phyloP scores from a whole-genome alignment of 2,888 invertebrate genomes.

The Drosophila peninsularis region DNA sequence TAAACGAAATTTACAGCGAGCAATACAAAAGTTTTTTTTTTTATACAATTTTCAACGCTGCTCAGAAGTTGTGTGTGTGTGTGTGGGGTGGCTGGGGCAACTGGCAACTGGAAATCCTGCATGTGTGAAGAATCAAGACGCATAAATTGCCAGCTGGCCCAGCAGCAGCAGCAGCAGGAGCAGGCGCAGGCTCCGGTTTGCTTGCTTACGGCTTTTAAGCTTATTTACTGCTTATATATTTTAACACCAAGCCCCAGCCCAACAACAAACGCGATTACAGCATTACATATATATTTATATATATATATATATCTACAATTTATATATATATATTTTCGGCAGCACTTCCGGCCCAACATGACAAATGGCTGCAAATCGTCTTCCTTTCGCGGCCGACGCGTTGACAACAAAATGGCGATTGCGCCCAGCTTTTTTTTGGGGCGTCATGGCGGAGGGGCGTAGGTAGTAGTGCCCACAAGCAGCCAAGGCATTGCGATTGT shows the following conservation, averaged over 20 bases:
- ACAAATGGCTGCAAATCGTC: slow-evolving; percentile 81
- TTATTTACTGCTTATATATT: slow-evolving; percentile 79
- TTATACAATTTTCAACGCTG: slow-evolving; percentile 34
- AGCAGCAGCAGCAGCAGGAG: slow-evolving; percentile 10
- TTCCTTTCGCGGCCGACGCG: slow-evolving; percentile 76
- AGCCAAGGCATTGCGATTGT: slow-evolving; percentile 2
- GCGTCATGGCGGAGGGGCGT: too few relatives aligned
- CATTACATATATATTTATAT: slow-evolving; percentile 27
- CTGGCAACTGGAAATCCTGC: slow-evolving; percentile 46
- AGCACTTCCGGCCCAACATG: slow-evolving; percentile 69
- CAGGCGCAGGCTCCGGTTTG: not conserved
- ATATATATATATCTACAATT: slow-evolving; percentile 5
- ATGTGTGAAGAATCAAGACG: slow-evolving; percentile 76
- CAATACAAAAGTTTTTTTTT: slow-evolving; percentile 55
- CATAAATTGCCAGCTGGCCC: slow-evolving; percentile 68
- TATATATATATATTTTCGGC: slow-evolving; percentile 42
- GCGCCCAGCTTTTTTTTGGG: slow-evolving; percentile 9
- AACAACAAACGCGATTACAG: slow-evolving; percentile 66
- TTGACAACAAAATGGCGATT: slow-evolving; percentile 69
- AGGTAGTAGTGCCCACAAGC: not conserved
- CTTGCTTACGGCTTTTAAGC: slow-evolving; percentile 73
- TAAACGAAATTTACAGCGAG: slow-evolving; percentile 73
- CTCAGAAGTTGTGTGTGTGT: slow-evolving; percentile 9
- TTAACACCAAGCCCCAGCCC: slow-evolving; percentile 54
- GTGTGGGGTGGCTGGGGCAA: not conserved